phyloP scores from a whole-genome alignment of 1,140 invertebrate genomes.

The Ridgeia piscesae region DNA sequence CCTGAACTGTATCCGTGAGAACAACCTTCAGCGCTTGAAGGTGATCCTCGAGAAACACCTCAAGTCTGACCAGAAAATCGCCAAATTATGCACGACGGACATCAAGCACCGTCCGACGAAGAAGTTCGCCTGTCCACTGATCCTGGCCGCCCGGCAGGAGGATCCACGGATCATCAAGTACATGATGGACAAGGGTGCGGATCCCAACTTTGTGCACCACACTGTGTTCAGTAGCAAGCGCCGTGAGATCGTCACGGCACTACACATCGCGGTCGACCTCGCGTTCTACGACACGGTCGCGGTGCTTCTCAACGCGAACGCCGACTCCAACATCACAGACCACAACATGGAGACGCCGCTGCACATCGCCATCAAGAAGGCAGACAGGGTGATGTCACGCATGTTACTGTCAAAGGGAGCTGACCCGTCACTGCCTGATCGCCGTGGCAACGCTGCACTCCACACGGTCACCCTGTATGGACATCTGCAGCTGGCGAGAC shows the following conservation, averaged over 20 bases:
- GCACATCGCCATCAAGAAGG: slow-evolving; percentile 29
- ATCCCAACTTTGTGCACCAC: slow-evolving; percentile 32
- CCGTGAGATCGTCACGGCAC: slow-evolving; percentile 25
- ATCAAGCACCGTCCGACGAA: slow-evolving; percentile 32
- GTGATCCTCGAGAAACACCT: slow-evolving; percentile 28
- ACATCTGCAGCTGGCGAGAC: slow-evolving; percentile 28
- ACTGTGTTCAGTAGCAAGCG: slow-evolving; percentile 25
- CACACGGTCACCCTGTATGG: slow-evolving; percentile 30
- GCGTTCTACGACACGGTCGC: slow-evolving; percentile 27
- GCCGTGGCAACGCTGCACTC: slow-evolving; percentile 24
- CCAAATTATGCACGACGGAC: slow-evolving; percentile 26
- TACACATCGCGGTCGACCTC: slow-evolving; percentile 31
- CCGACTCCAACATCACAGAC: slow-evolving; percentile 26
- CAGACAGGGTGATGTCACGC: slow-evolving; percentile 25
- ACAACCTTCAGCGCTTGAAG: slow-evolving; percentile 27
- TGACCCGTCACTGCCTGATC: slow-evolving; percentile 25
- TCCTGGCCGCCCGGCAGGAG: slow-evolving; percentile 28
- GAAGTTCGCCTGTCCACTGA: slow-evolving; percentile 31
- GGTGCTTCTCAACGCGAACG: slow-evolving; percentile 25
- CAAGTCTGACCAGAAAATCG: slow-evolving; percentile 24
- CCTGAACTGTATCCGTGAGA: slow-evolving; percentile 29
- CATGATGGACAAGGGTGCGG: slow-evolving; percentile 29
- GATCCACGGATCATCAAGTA: slow-evolving; percentile 30
- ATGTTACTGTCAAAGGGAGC: slow-evolving; percentile 30
- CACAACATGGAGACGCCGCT: slow-evolving; percentile 30